Conservation (phyloP, 2,113 vertebrate species). For the Entelurus aequoreus region DNA sequence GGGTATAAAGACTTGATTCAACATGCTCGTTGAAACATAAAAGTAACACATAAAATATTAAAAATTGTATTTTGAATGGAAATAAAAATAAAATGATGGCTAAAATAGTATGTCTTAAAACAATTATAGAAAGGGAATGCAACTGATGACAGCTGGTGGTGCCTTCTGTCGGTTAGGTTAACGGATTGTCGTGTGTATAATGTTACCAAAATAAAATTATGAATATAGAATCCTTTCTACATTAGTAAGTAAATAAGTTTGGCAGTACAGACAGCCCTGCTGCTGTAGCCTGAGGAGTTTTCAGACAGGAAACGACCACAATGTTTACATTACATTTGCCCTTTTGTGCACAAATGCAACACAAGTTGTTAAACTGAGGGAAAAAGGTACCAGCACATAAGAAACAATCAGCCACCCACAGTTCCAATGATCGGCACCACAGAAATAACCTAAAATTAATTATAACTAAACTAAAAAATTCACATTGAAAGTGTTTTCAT, state of each 20-base stretch:
- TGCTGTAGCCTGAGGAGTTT: slow-evolving; percentile 32
- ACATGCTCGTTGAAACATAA: slow-evolving; percentile 13
- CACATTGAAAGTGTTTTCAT: slow-evolving; percentile 20
- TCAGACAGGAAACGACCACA: slow-evolving; percentile 15
- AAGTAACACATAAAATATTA: slow-evolving; percentile 5
- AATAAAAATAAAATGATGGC: not conserved
- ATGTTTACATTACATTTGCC: slow-evolving; percentile 5
- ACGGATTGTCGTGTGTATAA: slow-evolving; percentile 35
- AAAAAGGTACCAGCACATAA: slow-evolving; percentile 44
- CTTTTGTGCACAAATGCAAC: slow-evolving; percentile 21
- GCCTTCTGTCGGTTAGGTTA: slow-evolving; percentile 11
- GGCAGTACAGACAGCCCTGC: slow-evolving; percentile 49
- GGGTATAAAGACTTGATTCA: slow-evolving; percentile 15
- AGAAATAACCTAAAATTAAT: slow-evolving; percentile 34
- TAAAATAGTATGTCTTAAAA: slow-evolving; percentile 5
- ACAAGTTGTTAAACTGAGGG: slow-evolving; percentile 13
- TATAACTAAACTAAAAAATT: slow-evolving; percentile 17
- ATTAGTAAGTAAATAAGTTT: slow-evolving; percentile 14
- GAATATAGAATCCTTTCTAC: slow-evolving; percentile 32
- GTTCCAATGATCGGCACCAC: slow-evolving; percentile 25
- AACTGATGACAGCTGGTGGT: slow-evolving; percentile 12
- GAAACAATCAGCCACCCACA: slow-evolving; percentile 15
- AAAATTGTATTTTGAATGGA: not conserved
- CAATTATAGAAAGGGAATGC: slow-evolving; percentile 12
- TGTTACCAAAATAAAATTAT: slow-evolving; percentile 9